phyloP scores from a whole-genome alignment of 2,888 invertebrate genomes.

The Lasius fuliginosus region DNA sequence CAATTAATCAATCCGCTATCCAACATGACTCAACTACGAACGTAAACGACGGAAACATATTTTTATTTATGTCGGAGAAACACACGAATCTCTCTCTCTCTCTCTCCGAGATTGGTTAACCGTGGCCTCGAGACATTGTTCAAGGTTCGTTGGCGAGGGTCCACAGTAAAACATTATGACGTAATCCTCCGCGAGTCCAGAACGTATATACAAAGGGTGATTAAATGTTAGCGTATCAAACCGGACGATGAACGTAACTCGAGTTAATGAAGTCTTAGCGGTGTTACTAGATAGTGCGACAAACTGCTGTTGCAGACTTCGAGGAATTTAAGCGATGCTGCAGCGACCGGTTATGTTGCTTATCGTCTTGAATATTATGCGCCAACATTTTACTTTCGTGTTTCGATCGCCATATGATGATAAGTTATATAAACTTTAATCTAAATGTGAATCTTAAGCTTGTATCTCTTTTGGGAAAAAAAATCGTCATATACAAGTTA shows the following conservation, averaged over 20 bases:
- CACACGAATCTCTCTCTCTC: not conserved
- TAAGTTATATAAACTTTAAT: not conserved
- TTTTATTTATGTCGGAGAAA: constrained; percentile 29
- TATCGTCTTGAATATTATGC: not conserved
- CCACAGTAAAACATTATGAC: constrained; percentile 65
- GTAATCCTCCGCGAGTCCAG: constrained; percentile 65
- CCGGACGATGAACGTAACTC: constrained; percentile 48
- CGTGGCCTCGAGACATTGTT: constrained; percentile 67
- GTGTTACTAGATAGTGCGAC: constrained; percentile 28
- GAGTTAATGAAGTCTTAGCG: constrained; percentile 45
- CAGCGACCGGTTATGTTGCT: constrained; percentile 13
- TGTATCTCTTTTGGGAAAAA: not conserved
- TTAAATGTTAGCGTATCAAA: constrained; percentile 53
- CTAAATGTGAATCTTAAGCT: not conserved
- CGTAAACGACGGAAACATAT: constrained; percentile 25
- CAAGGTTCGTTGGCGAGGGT: constrained; percentile 63
- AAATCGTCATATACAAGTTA: not conserved
- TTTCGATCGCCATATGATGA: not conserved
- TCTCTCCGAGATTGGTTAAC: constrained; percentile 49
- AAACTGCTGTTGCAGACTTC: constrained; percentile 39
- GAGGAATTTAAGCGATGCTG: constrained; percentile 50
- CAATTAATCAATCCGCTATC: constrained; percentile 47
- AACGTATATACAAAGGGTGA: constrained; percentile 34
- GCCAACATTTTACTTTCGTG: not conserved
- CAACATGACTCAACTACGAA: constrained; percentile 15